Evolutionary conservation across 2,888 invertebrate species (phyloP).

Genomic region (Drosophila pseudotalamancana): DNA sequence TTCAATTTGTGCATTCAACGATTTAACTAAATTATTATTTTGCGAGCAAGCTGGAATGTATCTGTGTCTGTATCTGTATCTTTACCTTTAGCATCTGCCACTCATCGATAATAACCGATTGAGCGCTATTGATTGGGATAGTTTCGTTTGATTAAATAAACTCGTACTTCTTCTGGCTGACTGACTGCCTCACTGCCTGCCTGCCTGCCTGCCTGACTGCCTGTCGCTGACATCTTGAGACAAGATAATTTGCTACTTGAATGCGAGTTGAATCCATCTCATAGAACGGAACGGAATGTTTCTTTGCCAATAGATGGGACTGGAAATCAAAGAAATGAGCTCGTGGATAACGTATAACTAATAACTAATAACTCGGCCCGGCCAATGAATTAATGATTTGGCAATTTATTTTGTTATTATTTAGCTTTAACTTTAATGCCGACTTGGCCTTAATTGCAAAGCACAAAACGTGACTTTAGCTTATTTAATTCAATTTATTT

Average conservation of each 20-base stretch:
- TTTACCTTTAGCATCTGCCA: no score
- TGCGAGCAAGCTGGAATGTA: constrained; percentile 35
- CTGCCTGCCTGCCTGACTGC: constrained; percentile 1
- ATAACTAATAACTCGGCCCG: no score
- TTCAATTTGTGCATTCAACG: constrained; percentile 15
- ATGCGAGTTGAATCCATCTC: constrained; percentile 30
- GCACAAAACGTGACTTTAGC: constrained; percentile 63
- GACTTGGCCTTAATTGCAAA: constrained; percentile 50
- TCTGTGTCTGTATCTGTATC: no score
- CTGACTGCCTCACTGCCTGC: no score
- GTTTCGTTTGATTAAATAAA: constrained; percentile 52
- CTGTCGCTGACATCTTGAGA: constrained; percentile 76
- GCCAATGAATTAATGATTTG: constrained; percentile 65
- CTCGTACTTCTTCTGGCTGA: constrained; percentile 5
- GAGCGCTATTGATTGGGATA: constrained; percentile 29
- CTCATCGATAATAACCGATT: constrained; percentile 37
- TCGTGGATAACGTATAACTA: constrained; percentile 40
- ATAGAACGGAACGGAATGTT: constrained; percentile 33
- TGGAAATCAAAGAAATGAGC: constrained; percentile 22
- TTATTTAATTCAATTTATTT: constrained; percentile 62
- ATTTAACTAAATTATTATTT: constrained; percentile 48
- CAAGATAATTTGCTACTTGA: constrained; percentile 79
- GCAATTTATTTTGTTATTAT: constrained; percentile 50
- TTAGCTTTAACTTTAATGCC: constrained; percentile 29
- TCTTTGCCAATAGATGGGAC: constrained; percentile 24